Evolutionary conservation across 2,797 vertebrate species (phyloP).

Genomic region (Urosaurus nigricauda): DNA sequence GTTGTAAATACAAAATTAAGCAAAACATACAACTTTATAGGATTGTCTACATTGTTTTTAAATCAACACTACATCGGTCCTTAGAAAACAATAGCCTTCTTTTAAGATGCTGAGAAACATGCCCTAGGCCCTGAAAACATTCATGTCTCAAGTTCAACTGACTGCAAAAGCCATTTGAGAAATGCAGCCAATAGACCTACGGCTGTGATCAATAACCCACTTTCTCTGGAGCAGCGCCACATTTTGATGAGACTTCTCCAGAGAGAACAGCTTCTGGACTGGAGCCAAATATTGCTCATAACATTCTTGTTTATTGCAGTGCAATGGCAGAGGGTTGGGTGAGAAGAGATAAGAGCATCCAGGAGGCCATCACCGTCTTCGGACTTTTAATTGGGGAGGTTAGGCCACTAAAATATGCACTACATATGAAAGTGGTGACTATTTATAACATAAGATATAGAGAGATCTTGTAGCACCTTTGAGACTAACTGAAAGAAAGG

Average conservation of each 20-base stretch:
- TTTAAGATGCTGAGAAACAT: constrained; percentile 6
- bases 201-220: constrained; percentile 10
- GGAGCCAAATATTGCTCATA: constrained; percentile 11
- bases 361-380: neutral
- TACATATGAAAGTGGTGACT: neutral
- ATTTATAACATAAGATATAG: neutral
- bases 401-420: neutral
- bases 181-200: constrained; percentile 20
- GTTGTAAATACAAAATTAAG: constrained; percentile 28
- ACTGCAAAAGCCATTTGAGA: constrained; percentile 8
- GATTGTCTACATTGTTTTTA: constrained; percentile 4
- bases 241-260: constrained; percentile 7
- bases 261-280: neutral
- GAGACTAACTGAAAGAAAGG: too few species aligned
- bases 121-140: constrained; percentile 11
- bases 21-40: neutral
- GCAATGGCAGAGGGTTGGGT: neutral
- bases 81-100: constrained; percentile 29
- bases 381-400: neutral
- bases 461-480: too few species aligned
- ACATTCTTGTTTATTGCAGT: constrained; percentile 3
- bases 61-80: neutral
- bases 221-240: constrained; percentile 16
- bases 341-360: neutral
- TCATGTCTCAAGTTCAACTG: constrained; percentile 12